Percentiles rank a stretch among this genome's conserved stretches.
Conservation (phyloP, 2,888 invertebrate species). For the Disparrhopalites patrizii region DNA sequence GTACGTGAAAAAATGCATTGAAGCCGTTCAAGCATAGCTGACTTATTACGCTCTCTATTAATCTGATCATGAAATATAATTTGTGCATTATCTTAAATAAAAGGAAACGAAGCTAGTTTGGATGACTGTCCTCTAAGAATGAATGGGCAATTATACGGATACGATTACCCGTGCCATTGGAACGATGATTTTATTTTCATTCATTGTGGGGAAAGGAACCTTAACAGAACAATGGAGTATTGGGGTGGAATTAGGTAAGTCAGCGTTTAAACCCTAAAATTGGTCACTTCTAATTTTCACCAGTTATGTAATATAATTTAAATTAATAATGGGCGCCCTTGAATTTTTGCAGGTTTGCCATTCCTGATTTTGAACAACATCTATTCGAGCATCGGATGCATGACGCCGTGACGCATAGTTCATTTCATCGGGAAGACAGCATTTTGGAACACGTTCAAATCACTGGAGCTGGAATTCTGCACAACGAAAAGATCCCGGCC, state of each 20-base stretch:
- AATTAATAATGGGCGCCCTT: too few species aligned
- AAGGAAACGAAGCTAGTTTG: slow-evolving; percentile 53
- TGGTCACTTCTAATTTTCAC: too few species aligned
- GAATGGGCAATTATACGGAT: slow-evolving; percentile 84
- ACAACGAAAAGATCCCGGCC: slow-evolving; percentile 90
- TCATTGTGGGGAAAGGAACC: slow-evolving; percentile 73
- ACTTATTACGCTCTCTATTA: too few species aligned
- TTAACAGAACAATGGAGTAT: slow-evolving; percentile 64
- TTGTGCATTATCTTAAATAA: too few species aligned
- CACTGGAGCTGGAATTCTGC: slow-evolving; percentile 88
- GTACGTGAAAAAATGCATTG: slow-evolving; percentile 31
- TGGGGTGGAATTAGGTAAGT: slow-evolving; percentile 87
- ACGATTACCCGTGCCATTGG: slow-evolving; percentile 80
- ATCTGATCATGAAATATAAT: not conserved
- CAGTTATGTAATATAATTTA: too few species aligned
- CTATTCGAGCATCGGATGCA: slow-evolving; percentile 76
- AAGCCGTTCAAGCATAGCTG: too few species aligned
- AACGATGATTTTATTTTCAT: slow-evolving; percentile 89
- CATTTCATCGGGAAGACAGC: slow-evolving; percentile 68
- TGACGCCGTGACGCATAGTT: slow-evolving; percentile 73
- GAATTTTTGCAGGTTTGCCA: slow-evolving; percentile 70
- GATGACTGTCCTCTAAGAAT: slow-evolving; percentile 62
- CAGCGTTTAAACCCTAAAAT: too few species aligned
- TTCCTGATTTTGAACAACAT: slow-evolving; percentile 82
- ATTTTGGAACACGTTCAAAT: slow-evolving; percentile 74